A percentile compares a stretch with the other conserved stretches of the same genome.
Conservation (phyloP, 2,888 invertebrate genomes). For the Mycalesis mineus region DNA sequence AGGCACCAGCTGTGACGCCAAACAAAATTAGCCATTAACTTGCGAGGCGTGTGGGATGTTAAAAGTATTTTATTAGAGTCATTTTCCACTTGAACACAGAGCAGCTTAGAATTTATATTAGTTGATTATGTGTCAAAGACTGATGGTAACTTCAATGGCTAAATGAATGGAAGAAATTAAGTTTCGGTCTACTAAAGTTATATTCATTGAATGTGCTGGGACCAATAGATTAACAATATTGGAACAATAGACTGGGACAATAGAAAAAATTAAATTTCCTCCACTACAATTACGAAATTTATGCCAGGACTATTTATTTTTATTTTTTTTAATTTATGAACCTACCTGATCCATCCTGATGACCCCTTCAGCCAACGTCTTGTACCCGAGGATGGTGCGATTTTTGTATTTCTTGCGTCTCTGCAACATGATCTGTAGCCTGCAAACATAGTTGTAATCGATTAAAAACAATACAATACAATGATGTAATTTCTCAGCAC, state of each 20-base stretch:
- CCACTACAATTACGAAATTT: too few relatives aligned
- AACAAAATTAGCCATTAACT: slow-evolving; percentile 17
- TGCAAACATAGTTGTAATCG: slow-evolving; percentile 35
- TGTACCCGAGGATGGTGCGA: slow-evolving; percentile 97
- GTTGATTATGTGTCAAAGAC: neutral
- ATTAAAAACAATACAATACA: neutral
- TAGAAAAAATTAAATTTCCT: too few relatives aligned
- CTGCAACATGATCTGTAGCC: slow-evolving; percentile 95
- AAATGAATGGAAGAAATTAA: neutral
- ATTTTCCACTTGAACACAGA: slow-evolving; percentile 21
- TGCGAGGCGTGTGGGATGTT: slow-evolving; percentile 17
- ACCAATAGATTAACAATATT: too few relatives aligned
- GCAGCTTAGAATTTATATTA: slow-evolving; percentile 13
- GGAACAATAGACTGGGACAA: too few relatives aligned
- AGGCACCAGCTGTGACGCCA: slow-evolving; percentile 15
- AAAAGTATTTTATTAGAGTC: slow-evolving; percentile 22
- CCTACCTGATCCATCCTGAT: slow-evolving; percentile 95
- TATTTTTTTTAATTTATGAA: too few relatives aligned
- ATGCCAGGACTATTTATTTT: too few relatives aligned
- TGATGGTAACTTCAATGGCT: neutral
- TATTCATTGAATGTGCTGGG: too few relatives aligned
- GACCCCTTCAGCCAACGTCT: slow-evolving; percentile 96
- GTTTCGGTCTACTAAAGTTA: too few relatives aligned
- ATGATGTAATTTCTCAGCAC: neutral
- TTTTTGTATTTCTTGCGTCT: slow-evolving; percentile 98